phyloP scores from a whole-genome alignment of 2,113 vertebrate species.

The Petaurus breviceps region DNA sequence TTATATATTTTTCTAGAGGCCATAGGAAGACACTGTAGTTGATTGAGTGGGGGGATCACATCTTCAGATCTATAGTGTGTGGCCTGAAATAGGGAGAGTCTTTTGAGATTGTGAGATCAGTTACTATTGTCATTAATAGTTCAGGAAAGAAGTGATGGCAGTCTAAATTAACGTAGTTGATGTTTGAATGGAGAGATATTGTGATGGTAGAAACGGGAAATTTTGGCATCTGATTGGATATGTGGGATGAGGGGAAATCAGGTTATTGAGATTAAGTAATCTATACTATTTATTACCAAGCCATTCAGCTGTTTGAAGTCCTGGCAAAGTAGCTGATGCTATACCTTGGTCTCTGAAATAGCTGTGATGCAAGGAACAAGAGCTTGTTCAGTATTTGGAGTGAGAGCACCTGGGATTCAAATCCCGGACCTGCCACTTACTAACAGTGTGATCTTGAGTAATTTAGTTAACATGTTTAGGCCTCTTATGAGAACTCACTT shows the following conservation, averaged over 20 bases:
- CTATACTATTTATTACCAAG: neutral
- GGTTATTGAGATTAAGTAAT: neutral
- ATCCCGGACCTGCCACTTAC: neutral
- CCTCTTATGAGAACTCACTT: constrained; percentile 22
- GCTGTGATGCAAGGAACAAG: neutral
- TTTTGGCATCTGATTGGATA: neutral
- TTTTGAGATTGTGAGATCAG: neutral
- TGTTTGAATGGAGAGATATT: neutral
- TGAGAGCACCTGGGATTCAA: neutral
- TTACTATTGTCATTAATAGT: neutral
- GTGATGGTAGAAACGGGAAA: neutral
- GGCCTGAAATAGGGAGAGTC: neutral
- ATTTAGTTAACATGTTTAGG: no score
- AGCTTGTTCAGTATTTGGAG: neutral
- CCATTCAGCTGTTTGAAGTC: neutral
- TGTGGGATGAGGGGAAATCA: neutral
- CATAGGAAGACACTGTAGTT: neutral
- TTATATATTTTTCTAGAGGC: neutral
- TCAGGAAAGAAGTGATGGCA: neutral
- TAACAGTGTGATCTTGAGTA: neutral
- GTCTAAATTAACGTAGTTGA: neutral
- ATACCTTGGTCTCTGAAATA: neutral
- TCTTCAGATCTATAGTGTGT: neutral
- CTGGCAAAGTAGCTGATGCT: neutral
- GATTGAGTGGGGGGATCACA: neutral